Percentiles rank a stretch among this genome's conserved stretches.
Evolutionary conservation across 2,797 vertebrate species (phyloP).

Genomic region (Phalanger gymnotis): DNA sequence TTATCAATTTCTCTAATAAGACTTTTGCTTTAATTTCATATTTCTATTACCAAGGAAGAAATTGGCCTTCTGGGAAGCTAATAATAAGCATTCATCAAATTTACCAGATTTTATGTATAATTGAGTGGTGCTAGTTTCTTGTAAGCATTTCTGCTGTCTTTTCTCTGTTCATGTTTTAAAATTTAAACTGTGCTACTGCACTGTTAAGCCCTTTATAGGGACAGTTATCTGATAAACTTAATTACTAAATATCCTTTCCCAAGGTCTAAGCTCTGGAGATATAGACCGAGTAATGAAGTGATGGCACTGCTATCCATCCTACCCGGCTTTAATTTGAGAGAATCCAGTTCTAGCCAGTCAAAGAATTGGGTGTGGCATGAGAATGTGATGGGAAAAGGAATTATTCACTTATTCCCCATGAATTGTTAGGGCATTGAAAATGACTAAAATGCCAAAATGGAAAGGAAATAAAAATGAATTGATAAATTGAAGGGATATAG

Average conservation of each 20-base stretch:
- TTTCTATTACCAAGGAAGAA: conserved; percentile 2
- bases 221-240: background rate
- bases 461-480: background rate
- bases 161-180: background rate
- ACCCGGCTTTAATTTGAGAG: background rate
- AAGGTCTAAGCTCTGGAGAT: background rate
- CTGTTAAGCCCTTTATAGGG: background rate
- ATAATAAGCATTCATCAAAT: background rate
- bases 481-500: background rate
- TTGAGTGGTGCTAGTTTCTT: background rate
- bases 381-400: background rate
- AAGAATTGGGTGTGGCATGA: background rate
- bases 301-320: background rate
- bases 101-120: background rate
- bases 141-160: background rate
- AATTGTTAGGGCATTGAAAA: background rate
- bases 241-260: background rate
- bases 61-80: background rate
- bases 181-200: background rate
- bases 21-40: background rate
- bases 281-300: background rate
- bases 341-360: background rate
- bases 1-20: background rate
- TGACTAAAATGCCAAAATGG: background rate
- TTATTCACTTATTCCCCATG: background rate